phyloP scores from a whole-genome alignment of 2,797 vertebrate species.

The Myotis myotis region DNA sequence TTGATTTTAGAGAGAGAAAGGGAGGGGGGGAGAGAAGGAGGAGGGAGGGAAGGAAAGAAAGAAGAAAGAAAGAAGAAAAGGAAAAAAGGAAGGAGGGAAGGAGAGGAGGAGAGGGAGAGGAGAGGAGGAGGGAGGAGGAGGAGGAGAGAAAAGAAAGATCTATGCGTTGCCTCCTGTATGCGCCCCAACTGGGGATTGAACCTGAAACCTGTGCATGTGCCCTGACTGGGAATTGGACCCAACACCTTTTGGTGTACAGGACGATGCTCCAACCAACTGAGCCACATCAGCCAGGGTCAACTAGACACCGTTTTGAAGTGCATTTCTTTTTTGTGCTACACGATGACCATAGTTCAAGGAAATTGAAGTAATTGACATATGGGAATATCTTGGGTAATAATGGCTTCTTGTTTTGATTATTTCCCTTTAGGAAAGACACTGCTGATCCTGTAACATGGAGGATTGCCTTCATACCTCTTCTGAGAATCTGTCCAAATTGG shows the following conservation, averaged over 20 bases:
- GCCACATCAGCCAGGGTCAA: neutral
- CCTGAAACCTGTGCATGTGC: neutral
- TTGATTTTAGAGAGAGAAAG: too few species aligned
- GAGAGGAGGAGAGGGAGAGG: accelerated
- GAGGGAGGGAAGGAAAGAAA: accelerated
- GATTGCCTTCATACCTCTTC: conserved; percentile 93
- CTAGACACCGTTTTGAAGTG: neutral
- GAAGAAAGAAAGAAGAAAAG: too few species aligned
- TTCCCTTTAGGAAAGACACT: conserved; percentile 74
- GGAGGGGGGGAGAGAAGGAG: too few species aligned
- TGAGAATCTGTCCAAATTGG: conserved; percentile 92
- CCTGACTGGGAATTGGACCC: neutral
- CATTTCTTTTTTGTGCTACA: conserved; percentile 11
- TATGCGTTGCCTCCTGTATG: too few species aligned
- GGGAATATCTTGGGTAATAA: conserved; percentile 63
- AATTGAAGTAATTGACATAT: conserved; percentile 23
- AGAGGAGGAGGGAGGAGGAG: accelerated
- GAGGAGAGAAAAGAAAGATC: too few species aligned
- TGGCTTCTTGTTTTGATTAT: conserved; percentile 58
- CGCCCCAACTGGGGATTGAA: neutral
- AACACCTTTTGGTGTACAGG: neutral
- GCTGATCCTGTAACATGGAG: conserved; percentile 87
- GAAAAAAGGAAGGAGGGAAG: accelerated
- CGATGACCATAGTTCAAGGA: conserved; percentile 25
- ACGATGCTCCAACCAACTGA: neutral